phyloP scores from a whole-genome alignment of 1,140 invertebrate species.

The Camponotus floridanus region DNA sequence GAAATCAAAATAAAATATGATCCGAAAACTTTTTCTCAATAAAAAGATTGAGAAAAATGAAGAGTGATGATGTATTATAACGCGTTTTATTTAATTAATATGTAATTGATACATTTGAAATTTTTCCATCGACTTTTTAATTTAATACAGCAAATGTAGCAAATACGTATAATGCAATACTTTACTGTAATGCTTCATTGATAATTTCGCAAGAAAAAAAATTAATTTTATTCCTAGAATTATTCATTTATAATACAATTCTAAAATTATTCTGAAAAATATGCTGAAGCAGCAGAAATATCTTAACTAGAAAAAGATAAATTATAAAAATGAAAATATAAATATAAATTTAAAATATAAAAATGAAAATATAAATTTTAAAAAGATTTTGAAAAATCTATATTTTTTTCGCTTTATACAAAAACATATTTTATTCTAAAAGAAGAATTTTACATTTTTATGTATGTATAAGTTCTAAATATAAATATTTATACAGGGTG shows the following conservation, averaged over 20 bases:
- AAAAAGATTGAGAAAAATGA: neutral
- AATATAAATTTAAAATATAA: neutral
- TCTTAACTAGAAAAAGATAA: neutral
- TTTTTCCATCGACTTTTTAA: neutral
- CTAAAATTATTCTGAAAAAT: neutral
- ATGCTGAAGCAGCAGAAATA: neutral
- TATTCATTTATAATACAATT: too few relatives aligned
- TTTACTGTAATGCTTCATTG: neutral
- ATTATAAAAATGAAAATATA: constrained; percentile 1
- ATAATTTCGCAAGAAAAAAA: neutral
- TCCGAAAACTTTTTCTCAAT: too few relatives aligned
- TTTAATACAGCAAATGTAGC: neutral
- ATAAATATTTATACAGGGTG: too few relatives aligned
- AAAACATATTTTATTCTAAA: too few relatives aligned
- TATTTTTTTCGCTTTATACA: too few relatives aligned
- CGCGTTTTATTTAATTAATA: neutral
- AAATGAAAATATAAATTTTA: neutral
- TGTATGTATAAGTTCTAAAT: too few relatives aligned
- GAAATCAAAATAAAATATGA: too few relatives aligned
- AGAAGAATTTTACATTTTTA: too few relatives aligned
- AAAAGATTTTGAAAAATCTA: neutral
- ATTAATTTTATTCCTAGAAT: neutral
- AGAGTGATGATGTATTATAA: neutral
- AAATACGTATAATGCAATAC: neutral
- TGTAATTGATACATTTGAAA: neutral